These are phyloP conservation scores for Eleutherodactylus coqui DNA, from an alignment of 2,797 vertebrate genomes.

Conservation along the genomic window DNA sequence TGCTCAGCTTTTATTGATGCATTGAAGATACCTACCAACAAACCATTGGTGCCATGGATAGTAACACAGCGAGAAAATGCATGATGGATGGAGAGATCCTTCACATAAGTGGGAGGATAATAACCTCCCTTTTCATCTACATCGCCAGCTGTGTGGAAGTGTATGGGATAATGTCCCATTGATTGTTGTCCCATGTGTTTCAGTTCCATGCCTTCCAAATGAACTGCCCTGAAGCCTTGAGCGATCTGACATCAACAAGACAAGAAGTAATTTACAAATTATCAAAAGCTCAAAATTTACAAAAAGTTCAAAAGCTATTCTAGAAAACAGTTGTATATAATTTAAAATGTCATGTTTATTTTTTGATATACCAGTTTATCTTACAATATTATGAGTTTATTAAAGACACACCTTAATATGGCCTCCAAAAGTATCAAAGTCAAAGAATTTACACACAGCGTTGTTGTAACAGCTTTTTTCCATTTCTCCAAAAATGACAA, in stretches of 20 bases:
- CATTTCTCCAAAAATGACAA: conserved; percentile 87
- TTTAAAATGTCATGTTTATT: neutral
- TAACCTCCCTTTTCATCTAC: conserved; percentile 91
- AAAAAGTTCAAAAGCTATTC: neutral
- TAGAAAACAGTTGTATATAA: neutral
- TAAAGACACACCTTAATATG: conserved; percentile 88
- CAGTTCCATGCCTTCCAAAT: conserved; percentile 90
- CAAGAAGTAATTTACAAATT: neutral
- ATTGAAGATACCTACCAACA: conserved; percentile 83
- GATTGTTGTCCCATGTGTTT: conserved; percentile 95
- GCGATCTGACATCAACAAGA: conserved; percentile 78
- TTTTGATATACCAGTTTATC: neutral
- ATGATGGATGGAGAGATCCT: conserved; percentile 86
- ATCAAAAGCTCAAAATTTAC: neutral
- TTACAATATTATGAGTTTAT: neutral
- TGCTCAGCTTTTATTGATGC: neutral
- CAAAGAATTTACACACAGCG: conserved; percentile 89
- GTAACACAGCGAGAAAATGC: conserved; percentile 89
- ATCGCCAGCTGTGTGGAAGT: conserved; percentile 95
- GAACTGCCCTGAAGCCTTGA: conserved; percentile 84
- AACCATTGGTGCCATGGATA: conserved; percentile 86
- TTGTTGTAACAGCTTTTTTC: conserved; percentile 84
- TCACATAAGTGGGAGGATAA: conserved; percentile 84
- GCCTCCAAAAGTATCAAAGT: conserved; percentile 94
- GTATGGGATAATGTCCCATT: conserved; percentile 94